phyloP scores from a whole-genome alignment of 2,888 invertebrate species.

The Diloba caeruleocephala region DNA sequence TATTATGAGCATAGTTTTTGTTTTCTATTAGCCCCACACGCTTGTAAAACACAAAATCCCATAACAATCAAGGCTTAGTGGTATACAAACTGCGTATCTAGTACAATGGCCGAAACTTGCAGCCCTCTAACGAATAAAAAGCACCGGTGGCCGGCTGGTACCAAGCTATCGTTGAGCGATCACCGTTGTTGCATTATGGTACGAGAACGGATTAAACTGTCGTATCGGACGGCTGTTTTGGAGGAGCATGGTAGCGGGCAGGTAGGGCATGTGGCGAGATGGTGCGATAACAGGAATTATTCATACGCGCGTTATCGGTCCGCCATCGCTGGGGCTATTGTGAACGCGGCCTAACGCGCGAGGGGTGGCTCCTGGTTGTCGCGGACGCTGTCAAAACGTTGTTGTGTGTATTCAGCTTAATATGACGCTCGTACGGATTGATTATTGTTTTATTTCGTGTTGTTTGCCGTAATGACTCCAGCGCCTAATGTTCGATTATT shows the following conservation, averaged over 20 bases:
- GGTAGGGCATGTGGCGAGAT: constrained; percentile 89
- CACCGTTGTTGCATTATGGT: constrained; percentile 54
- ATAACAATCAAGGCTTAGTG: constrained; percentile 82
- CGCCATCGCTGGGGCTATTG: constrained; percentile 86
- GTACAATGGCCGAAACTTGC: constrained; percentile 84
- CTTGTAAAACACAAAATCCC: constrained; percentile 79
- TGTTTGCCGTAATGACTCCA: constrained; percentile 67
- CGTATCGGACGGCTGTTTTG: constrained; percentile 64
- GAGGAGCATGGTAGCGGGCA: constrained; percentile 80
- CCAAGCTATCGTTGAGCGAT: constrained; percentile 60
- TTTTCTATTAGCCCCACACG: constrained; percentile 73
- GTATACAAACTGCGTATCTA: constrained; percentile 81
- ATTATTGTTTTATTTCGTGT: constrained; percentile 80
- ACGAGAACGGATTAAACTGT: constrained; percentile 61
- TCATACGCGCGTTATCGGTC: constrained; percentile 87
- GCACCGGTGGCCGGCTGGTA: constrained; percentile 75
- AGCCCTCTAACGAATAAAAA: constrained; percentile 86
- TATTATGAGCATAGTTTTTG: constrained; percentile 66
- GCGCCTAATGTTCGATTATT: constrained; percentile 60
- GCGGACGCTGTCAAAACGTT: constrained; percentile 85
- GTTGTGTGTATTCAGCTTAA: constrained; percentile 81
- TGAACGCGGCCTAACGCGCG: constrained; percentile 81
- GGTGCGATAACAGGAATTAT: constrained; percentile 88
- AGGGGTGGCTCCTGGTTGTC: constrained; percentile 86
- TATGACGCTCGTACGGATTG: constrained; percentile 77